Evolutionary conservation across 2,888 invertebrate genomes (phyloP).

Genomic region (Drosophila mercatorum): DNA sequence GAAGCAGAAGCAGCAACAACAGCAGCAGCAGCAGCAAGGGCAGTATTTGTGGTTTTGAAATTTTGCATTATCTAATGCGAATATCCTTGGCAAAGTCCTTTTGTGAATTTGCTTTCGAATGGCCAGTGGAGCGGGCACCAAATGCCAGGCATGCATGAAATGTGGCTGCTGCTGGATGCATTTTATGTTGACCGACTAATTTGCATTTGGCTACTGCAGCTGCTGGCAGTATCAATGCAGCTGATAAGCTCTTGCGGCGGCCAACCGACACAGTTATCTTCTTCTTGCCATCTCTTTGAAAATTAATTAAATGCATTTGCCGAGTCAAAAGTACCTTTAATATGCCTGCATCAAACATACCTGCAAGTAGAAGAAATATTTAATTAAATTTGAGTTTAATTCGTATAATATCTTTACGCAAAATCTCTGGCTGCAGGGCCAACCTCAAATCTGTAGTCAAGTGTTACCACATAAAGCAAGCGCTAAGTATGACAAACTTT

Average conservation of each 20-base stretch:
- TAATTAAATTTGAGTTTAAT: constrained; percentile 14
- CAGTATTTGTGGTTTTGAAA: constrained; percentile 43
- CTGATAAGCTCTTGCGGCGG: constrained; percentile 47
- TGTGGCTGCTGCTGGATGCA: constrained; percentile 51
- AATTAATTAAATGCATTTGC: constrained; percentile 18
- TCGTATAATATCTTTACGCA: constrained; percentile 5
- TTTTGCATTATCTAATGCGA: constrained; percentile 40
- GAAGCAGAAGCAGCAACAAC: not conserved
- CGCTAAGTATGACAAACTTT: constrained; percentile 68
- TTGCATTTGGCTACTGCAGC: constrained; percentile 61
- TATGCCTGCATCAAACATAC: constrained; percentile 36
- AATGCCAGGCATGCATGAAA: constrained; percentile 67
- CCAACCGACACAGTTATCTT: constrained; percentile 3
- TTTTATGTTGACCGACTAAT: constrained; percentile 59
- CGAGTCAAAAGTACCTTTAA: constrained; percentile 15
- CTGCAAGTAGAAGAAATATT: constrained; percentile 39
- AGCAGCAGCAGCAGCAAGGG: not conserved
- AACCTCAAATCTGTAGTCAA: constrained; percentile 13
- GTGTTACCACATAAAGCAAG: constrained; percentile 27
- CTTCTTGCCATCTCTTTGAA: not conserved
- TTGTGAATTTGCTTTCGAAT: constrained; percentile 12
- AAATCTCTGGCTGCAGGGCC: not conserved
- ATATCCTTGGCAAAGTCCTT: constrained; percentile 22
- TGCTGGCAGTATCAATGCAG: constrained; percentile 22
- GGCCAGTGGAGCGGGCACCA: not conserved